Conservation (phyloP, 2,797 vertebrate species). For the Brotogeris chrysoptera region DNA sequence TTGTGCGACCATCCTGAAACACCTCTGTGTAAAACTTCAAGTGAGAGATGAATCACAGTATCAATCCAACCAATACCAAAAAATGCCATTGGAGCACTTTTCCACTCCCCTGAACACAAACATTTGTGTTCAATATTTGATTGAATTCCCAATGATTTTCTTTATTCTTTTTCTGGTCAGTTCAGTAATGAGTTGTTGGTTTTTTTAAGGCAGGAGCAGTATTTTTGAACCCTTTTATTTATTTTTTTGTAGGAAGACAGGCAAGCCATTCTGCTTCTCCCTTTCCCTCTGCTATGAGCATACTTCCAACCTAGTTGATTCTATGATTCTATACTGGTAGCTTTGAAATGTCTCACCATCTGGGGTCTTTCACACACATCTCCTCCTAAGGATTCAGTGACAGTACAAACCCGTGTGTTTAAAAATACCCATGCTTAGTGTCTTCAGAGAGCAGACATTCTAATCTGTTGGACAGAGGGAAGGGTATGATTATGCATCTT, state of each 20-base stretch:
- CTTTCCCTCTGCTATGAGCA: neutral
- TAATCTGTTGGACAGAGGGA: neutral
- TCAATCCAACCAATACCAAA: neutral
- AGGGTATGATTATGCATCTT: neutral
- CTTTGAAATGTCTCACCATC: neutral
- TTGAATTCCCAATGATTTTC: neutral
- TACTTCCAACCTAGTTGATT: no score
- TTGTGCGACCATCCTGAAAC: neutral
- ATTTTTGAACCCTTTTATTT: neutral
- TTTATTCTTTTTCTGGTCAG: neutral
- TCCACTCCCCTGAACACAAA: neutral
- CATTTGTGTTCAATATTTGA: neutral
- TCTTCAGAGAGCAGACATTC: neutral
- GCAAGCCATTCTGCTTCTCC: neutral
- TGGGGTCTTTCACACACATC: neutral
- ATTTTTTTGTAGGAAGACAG: neutral
- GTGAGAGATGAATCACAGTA: neutral
- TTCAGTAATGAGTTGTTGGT: neutral
- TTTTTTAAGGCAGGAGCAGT: neutral
- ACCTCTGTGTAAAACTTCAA: neutral
- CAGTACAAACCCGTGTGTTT: neutral
- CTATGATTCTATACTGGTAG: neutral
- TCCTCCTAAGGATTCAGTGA: neutral
- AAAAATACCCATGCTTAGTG: neutral
- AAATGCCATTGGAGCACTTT: neutral